A percentile compares a stretch with the other conserved stretches of the same genome.
phyloP scores from a whole-genome alignment of 1,140 invertebrate species.

The Aporrectodea caliginosa region DNA sequence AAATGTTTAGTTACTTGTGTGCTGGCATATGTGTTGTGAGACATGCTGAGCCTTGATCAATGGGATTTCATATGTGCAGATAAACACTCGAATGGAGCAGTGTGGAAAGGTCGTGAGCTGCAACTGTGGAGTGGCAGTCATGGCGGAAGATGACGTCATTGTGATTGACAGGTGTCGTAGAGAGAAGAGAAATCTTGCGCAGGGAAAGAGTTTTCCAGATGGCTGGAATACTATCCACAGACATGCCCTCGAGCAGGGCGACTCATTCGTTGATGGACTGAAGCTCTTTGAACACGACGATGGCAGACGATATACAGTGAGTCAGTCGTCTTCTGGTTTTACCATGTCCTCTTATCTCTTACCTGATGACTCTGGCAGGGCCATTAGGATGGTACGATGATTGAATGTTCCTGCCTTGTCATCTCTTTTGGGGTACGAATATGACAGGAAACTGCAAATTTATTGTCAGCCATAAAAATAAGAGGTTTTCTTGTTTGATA shows the following conservation, averaged over 20 bases:
- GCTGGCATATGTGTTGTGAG: too few relatives aligned
- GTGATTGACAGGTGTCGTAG: constrained; percentile 41
- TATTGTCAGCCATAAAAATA: neutral
- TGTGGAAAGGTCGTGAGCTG: constrained; percentile 36
- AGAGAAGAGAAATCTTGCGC: constrained; percentile 14
- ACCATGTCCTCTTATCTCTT: too few relatives aligned
- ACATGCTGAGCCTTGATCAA: too few relatives aligned
- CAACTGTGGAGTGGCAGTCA: constrained; percentile 50
- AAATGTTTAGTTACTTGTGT: too few relatives aligned
- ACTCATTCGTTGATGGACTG: constrained; percentile 24
- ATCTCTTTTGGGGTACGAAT: neutral
- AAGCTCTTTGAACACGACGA: constrained; percentile 24
- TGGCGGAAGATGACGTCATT: constrained; percentile 52
- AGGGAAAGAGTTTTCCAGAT: constrained; percentile 26
- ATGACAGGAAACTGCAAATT: neutral
- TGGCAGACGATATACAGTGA: constrained; percentile 25
- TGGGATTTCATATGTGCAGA: constrained; percentile 10
- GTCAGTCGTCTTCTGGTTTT: too few relatives aligned
- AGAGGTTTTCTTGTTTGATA: too few relatives aligned
- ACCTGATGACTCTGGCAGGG: too few relatives aligned
- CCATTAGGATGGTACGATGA: too few relatives aligned
- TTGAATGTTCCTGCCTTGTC: too few relatives aligned
- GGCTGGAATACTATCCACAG: constrained; percentile 29
- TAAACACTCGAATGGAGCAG: constrained; percentile 21
- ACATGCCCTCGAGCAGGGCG: constrained; percentile 27